Evolutionary conservation across 2,113 vertebrate species (phyloP).

Genomic region (Nibea coibor): DNA sequence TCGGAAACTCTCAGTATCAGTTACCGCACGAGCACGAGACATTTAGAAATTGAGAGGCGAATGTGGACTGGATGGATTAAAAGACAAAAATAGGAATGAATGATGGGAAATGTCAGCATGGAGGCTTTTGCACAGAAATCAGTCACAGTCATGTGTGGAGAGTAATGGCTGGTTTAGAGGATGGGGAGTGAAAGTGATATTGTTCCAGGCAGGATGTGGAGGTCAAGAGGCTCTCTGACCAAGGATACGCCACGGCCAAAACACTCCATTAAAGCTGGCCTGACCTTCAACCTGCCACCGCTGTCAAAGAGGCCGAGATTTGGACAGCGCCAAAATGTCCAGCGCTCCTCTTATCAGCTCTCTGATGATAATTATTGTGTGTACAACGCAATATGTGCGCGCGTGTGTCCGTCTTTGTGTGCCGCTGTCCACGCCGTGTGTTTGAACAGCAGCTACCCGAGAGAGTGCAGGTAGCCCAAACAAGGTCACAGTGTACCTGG

Average conservation of each 20-base stretch:
- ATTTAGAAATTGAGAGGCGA: constrained; percentile 35
- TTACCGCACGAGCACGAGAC: constrained; percentile 25
- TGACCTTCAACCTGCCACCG: constrained; percentile 66
- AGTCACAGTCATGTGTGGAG: constrained; percentile 29
- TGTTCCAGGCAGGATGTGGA: constrained; percentile 57
- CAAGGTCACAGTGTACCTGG: constrained; percentile 53
- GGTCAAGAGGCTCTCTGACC: constrained; percentile 63
- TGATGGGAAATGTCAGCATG: constrained; percentile 40
- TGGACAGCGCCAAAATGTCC: constrained; percentile 43
- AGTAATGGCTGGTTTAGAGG: constrained; percentile 15
- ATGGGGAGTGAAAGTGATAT: constrained; percentile 56
- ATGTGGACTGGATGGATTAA: constrained; percentile 32
- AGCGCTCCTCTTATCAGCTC: constrained; percentile 53
- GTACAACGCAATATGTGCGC: constrained; percentile 14
- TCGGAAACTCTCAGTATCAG: constrained; percentile 53
- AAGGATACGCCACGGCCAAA: constrained; percentile 53
- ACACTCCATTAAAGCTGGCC: constrained; percentile 59
- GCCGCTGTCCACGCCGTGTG: constrained; percentile 5
- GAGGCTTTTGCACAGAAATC: constrained; percentile 17
- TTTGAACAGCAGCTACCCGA: constrained; percentile 49
- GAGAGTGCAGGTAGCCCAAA: constrained; percentile 32
- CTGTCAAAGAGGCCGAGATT: constrained; percentile 41
- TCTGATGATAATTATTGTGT: constrained; percentile 52
- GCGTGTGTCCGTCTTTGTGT: constrained; percentile 26
- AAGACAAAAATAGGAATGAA: constrained; percentile 44